Evolutionary conservation across 2,888 invertebrate genomes (phyloP).

Genomic region (Tridacna crocea): DNA sequence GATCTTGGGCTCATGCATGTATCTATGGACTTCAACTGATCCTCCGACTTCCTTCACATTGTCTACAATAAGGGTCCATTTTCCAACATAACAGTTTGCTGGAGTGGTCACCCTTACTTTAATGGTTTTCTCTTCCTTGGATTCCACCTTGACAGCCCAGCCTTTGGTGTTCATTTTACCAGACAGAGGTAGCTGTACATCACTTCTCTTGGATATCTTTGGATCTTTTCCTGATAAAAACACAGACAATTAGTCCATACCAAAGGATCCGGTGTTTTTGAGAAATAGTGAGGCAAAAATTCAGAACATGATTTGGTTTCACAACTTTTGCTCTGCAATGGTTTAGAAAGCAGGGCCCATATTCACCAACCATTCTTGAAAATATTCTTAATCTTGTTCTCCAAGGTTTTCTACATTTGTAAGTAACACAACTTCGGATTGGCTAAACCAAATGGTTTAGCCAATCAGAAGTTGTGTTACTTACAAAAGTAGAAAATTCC

Average conservation of each 20-base stretch:
- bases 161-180: constrained; percentile 65
- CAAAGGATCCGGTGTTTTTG: background rate
- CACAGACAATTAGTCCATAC: background rate
- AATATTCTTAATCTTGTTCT: too few species aligned
- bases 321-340: too few species aligned
- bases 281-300: too few species aligned
- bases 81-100: constrained; percentile 71
- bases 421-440: too few species aligned
- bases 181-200: constrained; percentile 71
- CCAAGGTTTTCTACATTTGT: too few species aligned
- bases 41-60: constrained; percentile 61
- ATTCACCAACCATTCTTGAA: too few species aligned
- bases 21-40: constrained; percentile 48
- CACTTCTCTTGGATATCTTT: constrained; percentile 69
- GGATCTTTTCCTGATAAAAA: constrained; percentile 70
- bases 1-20: constrained; percentile 85
- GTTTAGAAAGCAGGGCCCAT: too few species aligned
- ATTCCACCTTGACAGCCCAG: constrained; percentile 73
- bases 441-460: too few species aligned
- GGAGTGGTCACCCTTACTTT: constrained; percentile 71
- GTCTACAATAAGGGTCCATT: constrained; percentile 76
- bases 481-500: too few species aligned
- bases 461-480: too few species aligned
- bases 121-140: constrained; percentile 46
- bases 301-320: too few species aligned